phyloP scores from a whole-genome alignment of 2,888 invertebrate genomes.

The Cabera pusaria region DNA sequence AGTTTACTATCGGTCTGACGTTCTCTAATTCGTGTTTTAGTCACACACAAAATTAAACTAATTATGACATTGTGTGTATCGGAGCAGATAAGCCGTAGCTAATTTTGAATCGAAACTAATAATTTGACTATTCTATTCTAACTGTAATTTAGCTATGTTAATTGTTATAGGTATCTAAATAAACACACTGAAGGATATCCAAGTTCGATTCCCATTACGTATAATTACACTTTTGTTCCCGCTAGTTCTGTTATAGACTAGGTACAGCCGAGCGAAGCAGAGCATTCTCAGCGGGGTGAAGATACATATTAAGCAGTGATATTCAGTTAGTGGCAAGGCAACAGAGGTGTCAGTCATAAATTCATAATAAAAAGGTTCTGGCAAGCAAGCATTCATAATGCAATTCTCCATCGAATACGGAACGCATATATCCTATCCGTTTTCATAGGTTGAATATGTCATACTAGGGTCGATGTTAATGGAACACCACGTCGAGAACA shows the following conservation, averaged over 20 bases:
- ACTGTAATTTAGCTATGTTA: constrained; percentile 31
- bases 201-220: constrained; percentile 45
- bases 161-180: constrained; percentile 42
- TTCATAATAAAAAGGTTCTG: constrained; percentile 41
- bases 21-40: constrained; percentile 26
- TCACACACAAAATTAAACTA: constrained; percentile 31
- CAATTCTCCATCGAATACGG: constrained; percentile 34
- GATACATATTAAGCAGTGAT: constrained; percentile 75
- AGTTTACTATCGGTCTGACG: not conserved
- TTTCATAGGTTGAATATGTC: constrained; percentile 3
- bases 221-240: constrained; percentile 35
- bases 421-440: constrained; percentile 1
- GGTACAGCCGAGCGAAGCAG: constrained; percentile 77
- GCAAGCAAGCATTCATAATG: constrained; percentile 72
- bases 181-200: constrained; percentile 51
- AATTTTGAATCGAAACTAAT: constrained; percentile 49
- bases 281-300: constrained; percentile 81
- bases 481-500: constrained; percentile 32
- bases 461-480: constrained; percentile 16
- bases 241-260: constrained; percentile 43
- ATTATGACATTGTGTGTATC: constrained; percentile 36
- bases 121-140: constrained; percentile 40
- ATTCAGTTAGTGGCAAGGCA: constrained; percentile 82
- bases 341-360: constrained; percentile 68
- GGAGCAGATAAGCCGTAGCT: constrained; percentile 72